These are phyloP conservation scores for Betta splendens DNA, from an alignment of 2,797 vertebrate species.

Conservation along the genomic window DNA sequence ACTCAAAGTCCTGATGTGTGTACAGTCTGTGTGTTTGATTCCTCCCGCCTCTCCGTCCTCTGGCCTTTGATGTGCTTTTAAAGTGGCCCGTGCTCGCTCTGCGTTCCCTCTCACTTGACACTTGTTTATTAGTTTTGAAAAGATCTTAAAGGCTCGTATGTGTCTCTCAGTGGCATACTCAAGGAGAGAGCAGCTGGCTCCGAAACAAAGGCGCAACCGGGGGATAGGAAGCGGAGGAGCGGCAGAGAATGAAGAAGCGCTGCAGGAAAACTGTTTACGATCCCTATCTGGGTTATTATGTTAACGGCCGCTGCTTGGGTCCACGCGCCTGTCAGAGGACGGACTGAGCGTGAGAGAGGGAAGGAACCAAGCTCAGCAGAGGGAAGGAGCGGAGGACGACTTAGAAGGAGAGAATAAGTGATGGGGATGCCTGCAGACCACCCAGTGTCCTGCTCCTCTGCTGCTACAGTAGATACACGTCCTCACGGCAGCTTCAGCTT, in stretches of 20 bases:
- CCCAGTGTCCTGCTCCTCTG: constrained; percentile 80
- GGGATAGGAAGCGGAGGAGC: constrained; percentile 46
- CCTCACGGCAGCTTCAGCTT: constrained; percentile 35
- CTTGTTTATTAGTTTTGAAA: constrained; percentile 96
- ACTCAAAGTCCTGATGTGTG: neutral
- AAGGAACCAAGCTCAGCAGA: constrained; percentile 12
- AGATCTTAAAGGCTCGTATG: constrained; percentile 86
- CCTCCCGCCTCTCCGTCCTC: constrained; percentile 55
- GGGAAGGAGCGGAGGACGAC: constrained; percentile 42
- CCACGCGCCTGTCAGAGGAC: constrained; percentile 26
- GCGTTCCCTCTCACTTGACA: constrained; percentile 89
- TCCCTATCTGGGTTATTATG: constrained; percentile 86
- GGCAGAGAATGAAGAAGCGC: constrained; percentile 36
- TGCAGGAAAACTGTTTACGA: constrained; percentile 83
- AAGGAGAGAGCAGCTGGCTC: constrained; percentile 62
- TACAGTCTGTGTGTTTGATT: constrained; percentile 57
- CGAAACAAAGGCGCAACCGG: constrained; percentile 51
- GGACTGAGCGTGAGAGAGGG: constrained; percentile 26
- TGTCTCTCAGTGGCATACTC: constrained; percentile 76
- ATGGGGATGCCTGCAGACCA: constrained; percentile 83
- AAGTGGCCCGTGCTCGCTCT: constrained; percentile 82
- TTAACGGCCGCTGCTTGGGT: constrained; percentile 71
- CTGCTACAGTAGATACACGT: constrained; percentile 59
- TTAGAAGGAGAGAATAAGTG: constrained; percentile 44
- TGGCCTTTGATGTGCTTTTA: constrained; percentile 90